Evolutionary conservation across 1,140 invertebrate species (phyloP), one percentile per base, ranked within the genome.

Genomic region (Ptiloglossa arizonensis): DNA sequence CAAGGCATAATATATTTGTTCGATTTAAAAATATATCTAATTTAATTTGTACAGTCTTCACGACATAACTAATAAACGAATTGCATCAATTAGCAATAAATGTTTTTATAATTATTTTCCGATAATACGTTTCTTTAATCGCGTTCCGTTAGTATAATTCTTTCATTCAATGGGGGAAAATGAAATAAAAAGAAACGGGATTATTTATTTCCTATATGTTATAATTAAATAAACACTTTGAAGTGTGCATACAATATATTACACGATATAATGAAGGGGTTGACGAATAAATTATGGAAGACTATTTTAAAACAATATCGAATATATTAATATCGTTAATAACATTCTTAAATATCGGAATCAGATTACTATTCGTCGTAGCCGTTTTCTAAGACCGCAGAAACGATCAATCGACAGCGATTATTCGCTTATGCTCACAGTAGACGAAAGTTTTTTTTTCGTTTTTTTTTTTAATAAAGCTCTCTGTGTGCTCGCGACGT

Each of bases 281-380:
- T 35, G 6, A 68, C 50, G 66, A 73, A 57, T 84, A 64, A 75
- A 74, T n/a, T 27, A 62, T 22, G 32, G 44, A 63, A 73, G 35
- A 63, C 69, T 48, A 22, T 81, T 79, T 86, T 72, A 79, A 86
- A 86, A 86, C 84, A 86, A 86, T 86, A 86, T 82, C 71, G 84
- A 86, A 86, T 86, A 86, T 86, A 85, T 86, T 86, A 86, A 85
- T 86, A 86, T 86, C 83, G 71, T 86, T 72, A 79, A 86, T 86
- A 86, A 86, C 84, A 86, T 86, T 81, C 74, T 85, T 85, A 86
- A 86, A 86, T 85, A 86, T 86, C 67, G 62, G 38, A 41, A 57
- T 80, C 79, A 80, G 82, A 71, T 85, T 81, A 79, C 66, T 85
- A 75, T 79, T 85, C 82, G 78, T 85, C 83, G 79, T 77, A 79